A percentile compares a stretch with the other conserved stretches of the same genome.
phyloP scores from a whole-genome alignment of 1,140 invertebrate genomes.

The Thrips palmi region DNA sequence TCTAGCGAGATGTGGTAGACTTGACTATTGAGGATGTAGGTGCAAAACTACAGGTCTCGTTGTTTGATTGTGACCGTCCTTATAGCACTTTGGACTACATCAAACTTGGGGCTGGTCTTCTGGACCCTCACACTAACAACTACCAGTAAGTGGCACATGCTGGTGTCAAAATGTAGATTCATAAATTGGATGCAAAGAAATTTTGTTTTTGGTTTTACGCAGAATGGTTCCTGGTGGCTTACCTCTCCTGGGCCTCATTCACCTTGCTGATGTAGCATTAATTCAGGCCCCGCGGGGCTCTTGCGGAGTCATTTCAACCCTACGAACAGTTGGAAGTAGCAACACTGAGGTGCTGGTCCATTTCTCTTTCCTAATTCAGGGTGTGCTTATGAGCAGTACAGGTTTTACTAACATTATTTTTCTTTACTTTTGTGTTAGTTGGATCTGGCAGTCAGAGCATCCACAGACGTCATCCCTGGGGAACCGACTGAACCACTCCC shows the following conservation, averaged over 20 bases:
- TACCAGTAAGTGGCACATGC: slow-evolving; percentile 22
- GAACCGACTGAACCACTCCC: too few relatives aligned
- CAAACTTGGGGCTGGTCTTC: slow-evolving; percentile 24
- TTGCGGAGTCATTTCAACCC: slow-evolving; percentile 25
- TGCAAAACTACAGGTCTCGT: slow-evolving; percentile 22
- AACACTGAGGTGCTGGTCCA: too few relatives aligned
- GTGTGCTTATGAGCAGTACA: too few relatives aligned
- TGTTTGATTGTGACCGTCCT: slow-evolving; percentile 27
- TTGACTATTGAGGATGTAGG: slow-evolving; percentile 24
- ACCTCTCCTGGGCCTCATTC: slow-evolving; percentile 23
- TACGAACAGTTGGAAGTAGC: too few relatives aligned
- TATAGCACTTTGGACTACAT: slow-evolving; percentile 19
- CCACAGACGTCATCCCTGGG: too few relatives aligned
- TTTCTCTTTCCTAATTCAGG: too few relatives aligned
- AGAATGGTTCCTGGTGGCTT: slow-evolving; percentile 25
- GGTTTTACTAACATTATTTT: too few relatives aligned
- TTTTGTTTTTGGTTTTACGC: slow-evolving; percentile 14
- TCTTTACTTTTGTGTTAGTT: too few relatives aligned
- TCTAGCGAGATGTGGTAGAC: slow-evolving; percentile 9
- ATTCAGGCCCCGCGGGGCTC: slow-evolving; percentile 28
- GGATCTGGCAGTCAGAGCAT: too few relatives aligned
- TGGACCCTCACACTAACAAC: slow-evolving; percentile 27
- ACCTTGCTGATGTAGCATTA: slow-evolving; percentile 27
- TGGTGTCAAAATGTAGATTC: slow-evolving; percentile 9
- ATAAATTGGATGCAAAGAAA: slow-evolving; percentile 2